A percentile compares a stretch with the other conserved stretches of the same genome.
phyloP scores from a whole-genome alignment of 1,140 invertebrate genomes.

The Caenorhabditis brenneri region DNA sequence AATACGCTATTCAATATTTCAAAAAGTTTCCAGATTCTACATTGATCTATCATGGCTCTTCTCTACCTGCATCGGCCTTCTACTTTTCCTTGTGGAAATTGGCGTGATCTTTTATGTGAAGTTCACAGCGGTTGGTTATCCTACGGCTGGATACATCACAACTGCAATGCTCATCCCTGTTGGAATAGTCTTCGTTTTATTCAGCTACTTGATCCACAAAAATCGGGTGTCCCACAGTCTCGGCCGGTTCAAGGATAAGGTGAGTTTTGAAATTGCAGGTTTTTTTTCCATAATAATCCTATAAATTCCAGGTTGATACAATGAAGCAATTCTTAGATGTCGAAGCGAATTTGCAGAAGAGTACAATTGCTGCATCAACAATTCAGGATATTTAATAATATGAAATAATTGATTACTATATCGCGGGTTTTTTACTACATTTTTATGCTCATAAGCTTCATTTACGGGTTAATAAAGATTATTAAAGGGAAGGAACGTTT shows the following conservation, averaged over 20 bases:
- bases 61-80: constrained; percentile 88
- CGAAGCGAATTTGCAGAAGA: constrained; percentile 15
- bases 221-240: constrained; percentile 63
- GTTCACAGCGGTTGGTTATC: constrained; percentile 69
- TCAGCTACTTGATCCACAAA: constrained; percentile 68
- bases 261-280: constrained; percentile 38
- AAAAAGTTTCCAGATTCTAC: constrained; percentile 77
- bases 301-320: constrained; percentile 46
- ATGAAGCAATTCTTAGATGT: constrained; percentile 47
- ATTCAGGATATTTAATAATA: background rate
- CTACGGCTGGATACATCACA: constrained; percentile 65
- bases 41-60: constrained; percentile 97
- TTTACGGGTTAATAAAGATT: no score
- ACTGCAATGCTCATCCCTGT: constrained; percentile 70
- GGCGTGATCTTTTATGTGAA: constrained; percentile 87
- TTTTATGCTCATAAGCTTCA: no score
- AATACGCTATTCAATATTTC: no score
- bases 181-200: constrained; percentile 65
- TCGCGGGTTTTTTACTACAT: background rate
- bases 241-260: constrained; percentile 66
- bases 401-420: background rate
- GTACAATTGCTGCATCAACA: constrained; percentile 11
- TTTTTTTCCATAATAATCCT: constrained; percentile 18
- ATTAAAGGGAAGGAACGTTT: no score
- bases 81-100: constrained; percentile 91